These are phyloP conservation scores for Calameuta filiformis DNA, from an alignment of 2,888 invertebrate species.

Conservation along the genomic window DNA sequence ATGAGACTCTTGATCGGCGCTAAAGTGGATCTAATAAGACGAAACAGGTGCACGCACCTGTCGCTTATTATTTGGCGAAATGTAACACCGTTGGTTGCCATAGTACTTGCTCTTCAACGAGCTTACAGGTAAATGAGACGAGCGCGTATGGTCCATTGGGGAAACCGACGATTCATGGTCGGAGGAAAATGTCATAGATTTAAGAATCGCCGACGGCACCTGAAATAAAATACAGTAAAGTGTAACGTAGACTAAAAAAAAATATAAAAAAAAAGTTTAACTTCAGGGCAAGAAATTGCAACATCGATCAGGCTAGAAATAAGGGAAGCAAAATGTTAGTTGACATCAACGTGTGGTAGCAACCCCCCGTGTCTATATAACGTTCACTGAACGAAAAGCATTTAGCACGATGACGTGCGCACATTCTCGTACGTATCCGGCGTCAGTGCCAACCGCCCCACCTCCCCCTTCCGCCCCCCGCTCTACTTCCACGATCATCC, in stretches of 20 bases:
- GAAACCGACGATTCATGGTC: too few species aligned
- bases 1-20: too few species aligned
- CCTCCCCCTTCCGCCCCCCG: constrained; percentile 19
- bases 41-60: too few species aligned
- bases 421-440: constrained; percentile 57
- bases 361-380: not conserved
- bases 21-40: too few species aligned
- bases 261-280: not conserved
- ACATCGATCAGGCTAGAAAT: not conserved
- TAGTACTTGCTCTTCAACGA: too few species aligned
- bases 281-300: not conserved
- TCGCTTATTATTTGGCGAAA: too few species aligned
- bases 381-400: constrained; percentile 48
- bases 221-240: too few species aligned
- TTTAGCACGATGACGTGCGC: constrained; percentile 62
- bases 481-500: constrained; percentile 55
- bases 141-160: too few species aligned
- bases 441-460: constrained; percentile 27
- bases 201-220: too few species aligned
- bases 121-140: too few species aligned
- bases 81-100: too few species aligned
- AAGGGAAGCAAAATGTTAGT: not conserved
- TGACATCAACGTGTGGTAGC: not conserved
- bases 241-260: not conserved
- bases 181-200: too few species aligned